These are phyloP conservation scores for Lagenorhynchus albirostris DNA, from an alignment of 2,113 vertebrate species.

Conservation along the genomic window DNA sequence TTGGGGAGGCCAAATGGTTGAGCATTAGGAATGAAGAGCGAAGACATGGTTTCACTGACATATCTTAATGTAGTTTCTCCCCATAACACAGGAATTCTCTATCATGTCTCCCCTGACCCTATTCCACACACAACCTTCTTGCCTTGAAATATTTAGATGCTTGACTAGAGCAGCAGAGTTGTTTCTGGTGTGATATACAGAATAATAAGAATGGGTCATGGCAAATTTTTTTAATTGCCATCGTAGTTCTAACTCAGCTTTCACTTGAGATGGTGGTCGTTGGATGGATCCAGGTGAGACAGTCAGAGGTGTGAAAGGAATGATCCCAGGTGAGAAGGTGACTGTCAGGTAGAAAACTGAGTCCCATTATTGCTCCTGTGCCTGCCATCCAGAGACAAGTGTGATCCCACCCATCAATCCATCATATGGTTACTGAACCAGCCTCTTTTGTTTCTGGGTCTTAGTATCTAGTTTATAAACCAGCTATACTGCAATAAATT, in stretches of 20 bases:
- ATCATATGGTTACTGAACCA: not conserved
- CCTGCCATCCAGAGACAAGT: not conserved
- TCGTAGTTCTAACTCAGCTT: not conserved
- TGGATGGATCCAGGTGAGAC: not conserved
- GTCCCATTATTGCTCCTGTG: not conserved
- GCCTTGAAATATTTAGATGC: not conserved
- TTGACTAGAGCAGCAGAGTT: not conserved
- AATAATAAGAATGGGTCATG: not conserved
- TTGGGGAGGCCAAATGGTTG: not conserved
- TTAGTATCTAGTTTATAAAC: not conserved
- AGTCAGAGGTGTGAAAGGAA: not conserved
- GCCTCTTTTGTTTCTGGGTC: not conserved
- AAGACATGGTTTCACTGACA: not conserved
- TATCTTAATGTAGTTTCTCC: not conserved
- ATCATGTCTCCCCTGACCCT: not conserved
- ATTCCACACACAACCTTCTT: not conserved
- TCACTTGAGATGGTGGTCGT: not conserved
- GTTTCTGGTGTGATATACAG: constrained; percentile 8
- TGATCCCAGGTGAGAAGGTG: not conserved
- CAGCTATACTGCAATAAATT: not conserved
- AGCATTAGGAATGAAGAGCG: not conserved
- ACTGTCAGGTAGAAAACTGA: not conserved
- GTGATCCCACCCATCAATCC: not conserved
- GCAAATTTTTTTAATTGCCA: not conserved
- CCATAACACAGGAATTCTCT: not conserved